Base-by-base conservation (phyloP, 2,113 vertebrate genomes). In the Agapornis roseicollis region DNA sequence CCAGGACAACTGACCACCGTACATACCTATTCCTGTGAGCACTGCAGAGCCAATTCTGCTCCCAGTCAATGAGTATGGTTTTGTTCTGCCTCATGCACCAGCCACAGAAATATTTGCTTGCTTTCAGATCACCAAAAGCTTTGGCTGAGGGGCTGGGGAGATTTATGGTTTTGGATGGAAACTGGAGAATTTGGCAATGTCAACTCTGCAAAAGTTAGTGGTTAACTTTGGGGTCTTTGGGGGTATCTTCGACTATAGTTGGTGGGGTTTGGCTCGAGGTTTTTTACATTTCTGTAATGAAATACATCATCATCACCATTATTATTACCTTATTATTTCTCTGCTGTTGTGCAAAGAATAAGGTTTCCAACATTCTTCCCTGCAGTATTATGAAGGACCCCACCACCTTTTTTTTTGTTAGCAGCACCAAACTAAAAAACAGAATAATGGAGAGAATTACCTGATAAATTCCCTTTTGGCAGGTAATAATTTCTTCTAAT, bases 281-380 rank as follows among this genome's bases (percentile, higher is more conserved):
- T 80, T 90, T 88, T 87, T 60, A 86, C 24, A 55, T 80, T 79
- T 94, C 58, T 82, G 4, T 70, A 77, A 88, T 56, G 25, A 93
- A 86, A 93, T 95, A 78, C 35, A 79, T 86, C 42, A 80, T 56
- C 15, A 80, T 73, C n/a, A 81, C 46, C 15, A 55, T 50, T 80
- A 92, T 78, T 83, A 73, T 22, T 69, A 69, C 33, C 78, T 83
- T 92, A 88, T 92, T 84, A 90, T 64, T 94, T 94, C 60, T 94
- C 60, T 86, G 52, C 42, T 90, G 46, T 79, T 86, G 49, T 44
- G 55, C 20, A 64, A 90, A 79, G 47, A 71, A 80, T 65, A n/a
- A 35, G 3, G n/a, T 47, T 93, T 91, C 47, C 65, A 50, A 25
- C 24, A 55, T 55, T 55, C 39, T 82, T 35, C 52, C 46, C 52